These are phyloP conservation scores for Rhamnusium bicolor DNA, from an alignment of 2,888 invertebrate genomes.

Conservation along the genomic window DNA sequence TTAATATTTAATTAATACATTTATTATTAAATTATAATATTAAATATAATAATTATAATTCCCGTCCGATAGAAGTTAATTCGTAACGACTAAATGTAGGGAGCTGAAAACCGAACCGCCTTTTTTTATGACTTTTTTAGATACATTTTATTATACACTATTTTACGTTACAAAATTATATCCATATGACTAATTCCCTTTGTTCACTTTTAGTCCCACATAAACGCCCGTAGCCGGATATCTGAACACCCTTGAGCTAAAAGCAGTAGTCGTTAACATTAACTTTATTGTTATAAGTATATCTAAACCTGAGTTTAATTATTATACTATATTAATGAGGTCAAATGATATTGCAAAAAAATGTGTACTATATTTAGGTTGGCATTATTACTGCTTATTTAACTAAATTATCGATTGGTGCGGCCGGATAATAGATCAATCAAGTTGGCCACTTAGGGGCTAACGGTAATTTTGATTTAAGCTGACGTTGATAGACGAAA, in stretches of 20 bases:
- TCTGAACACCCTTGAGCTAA: slow-evolving; percentile 11
- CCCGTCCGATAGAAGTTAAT: too few species aligned
- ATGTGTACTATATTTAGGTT: not conserved
- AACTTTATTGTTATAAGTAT: not conserved
- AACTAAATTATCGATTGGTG: not conserved
- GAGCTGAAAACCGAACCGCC: too few species aligned
- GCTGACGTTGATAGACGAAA: not conserved
- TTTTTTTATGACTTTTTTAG: too few species aligned
- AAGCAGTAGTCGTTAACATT: not conserved
- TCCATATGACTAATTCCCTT: not conserved
- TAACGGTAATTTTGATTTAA: not conserved
- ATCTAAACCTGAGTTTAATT: not conserved
- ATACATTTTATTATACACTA: too few species aligned
- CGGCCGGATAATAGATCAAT: not conserved
- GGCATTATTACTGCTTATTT: not conserved
- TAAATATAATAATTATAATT: too few species aligned
- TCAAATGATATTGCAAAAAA: slow-evolving; percentile 1
- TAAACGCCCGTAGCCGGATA: not conserved
- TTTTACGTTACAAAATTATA: too few species aligned
- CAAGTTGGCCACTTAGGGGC: not conserved
- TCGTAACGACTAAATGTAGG: too few species aligned
- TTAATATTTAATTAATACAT: too few species aligned
- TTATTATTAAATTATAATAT: too few species aligned
- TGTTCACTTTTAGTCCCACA: not conserved
- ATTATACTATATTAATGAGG: not conserved